Evolutionary conservation across 2,113 vertebrate species (phyloP), one percentile per base, ranked within the genome.

Genomic region (Perca fluviatilis): DNA sequence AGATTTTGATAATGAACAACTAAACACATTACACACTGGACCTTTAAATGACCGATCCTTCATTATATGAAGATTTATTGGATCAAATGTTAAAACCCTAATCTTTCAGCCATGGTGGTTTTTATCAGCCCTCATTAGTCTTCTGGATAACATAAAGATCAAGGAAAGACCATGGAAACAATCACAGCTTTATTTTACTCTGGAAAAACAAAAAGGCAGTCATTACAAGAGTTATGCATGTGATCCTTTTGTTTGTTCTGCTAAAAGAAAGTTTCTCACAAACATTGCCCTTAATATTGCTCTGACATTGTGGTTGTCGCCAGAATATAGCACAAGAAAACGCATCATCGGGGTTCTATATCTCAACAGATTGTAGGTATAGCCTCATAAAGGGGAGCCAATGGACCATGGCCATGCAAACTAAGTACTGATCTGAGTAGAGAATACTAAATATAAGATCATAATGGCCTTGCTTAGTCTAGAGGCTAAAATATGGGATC

Each of bases 361-460:
- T 63, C 21, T 36, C 57, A 30, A 30, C 27, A 15, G 47, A 77
- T 43, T 66, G 72, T 47, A 47, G 23, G 46, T 68, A 49, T 5
- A 67, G 60, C 36, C 56, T 77, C 65, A 82, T 66, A 61, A 73
- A 53, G 66, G 61, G 43, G 16, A 83, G 33, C 27, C 62, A 63
- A 12, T 72, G 79, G 79, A 65, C 36, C 61, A 12, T 72, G 69
- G 62, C 80, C 60, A 89, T 82, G 83, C 46, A 89, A 82, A 84
- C 47, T 0, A 25, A 82, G 18, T 84, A 92, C 83, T 78, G 89
- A 92, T 87, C 65, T 23, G 9, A 74, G 74, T 19, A 61, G 25
- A 72, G 16, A 27, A 73, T 30, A 13, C 53, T 69, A 62, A 74
- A 85, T 60, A 69, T 67, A 50, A 77, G 72, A 76, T 74, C 57